phyloP scores from a whole-genome alignment of 1,140 invertebrate genomes.

The Drepana arcuata region DNA sequence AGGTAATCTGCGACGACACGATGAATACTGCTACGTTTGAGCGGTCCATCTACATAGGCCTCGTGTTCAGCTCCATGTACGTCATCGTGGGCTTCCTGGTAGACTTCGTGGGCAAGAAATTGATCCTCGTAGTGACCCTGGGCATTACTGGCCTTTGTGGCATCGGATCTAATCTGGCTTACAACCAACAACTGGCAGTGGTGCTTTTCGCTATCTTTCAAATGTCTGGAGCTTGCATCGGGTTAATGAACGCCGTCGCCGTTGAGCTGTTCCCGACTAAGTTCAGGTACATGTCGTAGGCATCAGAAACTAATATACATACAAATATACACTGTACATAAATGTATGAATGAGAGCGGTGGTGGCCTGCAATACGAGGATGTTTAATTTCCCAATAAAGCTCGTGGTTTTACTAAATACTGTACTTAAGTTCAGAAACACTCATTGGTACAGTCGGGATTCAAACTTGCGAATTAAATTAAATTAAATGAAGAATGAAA shows the following conservation, averaged over 20 bases:
- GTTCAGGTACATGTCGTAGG: no score
- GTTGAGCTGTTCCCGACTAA: constrained; percentile 62
- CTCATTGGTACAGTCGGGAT: no score
- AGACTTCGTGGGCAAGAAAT: constrained; percentile 55
- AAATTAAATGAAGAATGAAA: no score
- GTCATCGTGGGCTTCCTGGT: constrained; percentile 57
- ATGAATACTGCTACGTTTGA: constrained; percentile 55
- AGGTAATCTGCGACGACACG: constrained; percentile 44
- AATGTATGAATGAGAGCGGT: no score
- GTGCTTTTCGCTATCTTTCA: constrained; percentile 58
- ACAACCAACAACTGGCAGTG: constrained; percentile 37
- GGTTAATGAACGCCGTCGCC: constrained; percentile 59
- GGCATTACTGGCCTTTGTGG: constrained; percentile 38
- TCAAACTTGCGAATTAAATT: no score
- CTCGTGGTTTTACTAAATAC: no score
- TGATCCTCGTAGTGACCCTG: constrained; percentile 43
- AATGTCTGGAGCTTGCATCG: constrained; percentile 60
- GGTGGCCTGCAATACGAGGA: no score
- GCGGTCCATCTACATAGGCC: constrained; percentile 56
- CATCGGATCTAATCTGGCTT: constrained; percentile 31
- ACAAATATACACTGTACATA: no score
- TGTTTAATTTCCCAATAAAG: no score
- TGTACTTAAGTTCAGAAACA: no score
- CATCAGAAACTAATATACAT: no score
- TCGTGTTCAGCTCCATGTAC: constrained; percentile 62